Evolutionary conservation across 2,797 vertebrate species (phyloP), one percentile per base, ranked within the genome.

Genomic region (Acipenser ruthenus): DNA sequence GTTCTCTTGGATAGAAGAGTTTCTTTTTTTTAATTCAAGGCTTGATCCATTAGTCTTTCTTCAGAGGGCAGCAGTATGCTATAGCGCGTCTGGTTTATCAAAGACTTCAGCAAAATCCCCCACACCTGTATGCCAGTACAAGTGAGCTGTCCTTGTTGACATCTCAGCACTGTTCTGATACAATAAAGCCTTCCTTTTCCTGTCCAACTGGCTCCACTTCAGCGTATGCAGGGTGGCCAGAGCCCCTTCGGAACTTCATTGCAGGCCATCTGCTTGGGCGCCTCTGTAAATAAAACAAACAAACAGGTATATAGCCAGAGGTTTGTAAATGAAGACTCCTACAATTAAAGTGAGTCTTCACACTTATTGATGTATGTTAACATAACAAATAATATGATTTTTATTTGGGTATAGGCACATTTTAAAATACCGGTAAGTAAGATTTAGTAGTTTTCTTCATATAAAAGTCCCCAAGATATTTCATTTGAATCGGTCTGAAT

Each of bases 131-230:
- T 79, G 78, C 86, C 88, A 90, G 86, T 86, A 89, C 88, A 81
- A 83, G 87, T 86, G 82, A 59, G 85, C 71, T 79, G 86, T 87
- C 77, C 79, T 80, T 37, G 58, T 63, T 82, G 75, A 84, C 37
- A 37, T 79, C 86, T 93, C 92, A 98, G 90, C 95, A 99, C 81
- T 98, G 97, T 91, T 99, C 96, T 6, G 95, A 95, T 76, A 95
- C 93, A 18, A 98, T 96, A 81, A 99, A 97, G 68, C 93, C 95
- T 83, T 99, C 97, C 86, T 99, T 99, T 83, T 98, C 97, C 70
- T 88, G 88, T 70, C 95, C 95, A 68, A 93, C 90, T 0, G 95
- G 95, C 82, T 97, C 97, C 70, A 99, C 97, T 88, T 99, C 97
- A 0, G 95, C 91, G 51, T 99, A 99, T 6, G 95, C 91, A 13